These are phyloP conservation scores for Tinea trinotella DNA, from an alignment of 2,888 invertebrate genomes.

Conservation along the genomic window DNA sequence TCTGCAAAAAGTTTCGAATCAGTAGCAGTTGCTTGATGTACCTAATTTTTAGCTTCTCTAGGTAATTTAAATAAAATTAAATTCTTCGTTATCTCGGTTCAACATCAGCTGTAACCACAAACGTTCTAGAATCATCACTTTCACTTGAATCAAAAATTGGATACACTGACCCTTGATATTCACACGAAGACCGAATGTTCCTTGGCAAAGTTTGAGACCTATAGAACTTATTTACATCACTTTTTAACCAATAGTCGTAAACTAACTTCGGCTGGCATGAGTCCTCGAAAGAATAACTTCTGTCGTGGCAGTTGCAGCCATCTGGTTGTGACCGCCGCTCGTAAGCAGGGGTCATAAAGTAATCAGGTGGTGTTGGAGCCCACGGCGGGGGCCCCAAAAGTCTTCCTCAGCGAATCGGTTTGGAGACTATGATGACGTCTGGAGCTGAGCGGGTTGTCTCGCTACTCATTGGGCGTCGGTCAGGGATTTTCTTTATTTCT, in stretches of 20 bases:
- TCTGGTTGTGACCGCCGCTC: background rate
- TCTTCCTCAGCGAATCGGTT: conserved; percentile 69
- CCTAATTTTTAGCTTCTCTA: too few relatives aligned
- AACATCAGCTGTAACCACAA: background rate
- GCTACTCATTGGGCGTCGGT: conserved; percentile 80
- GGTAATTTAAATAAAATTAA: too few relatives aligned
- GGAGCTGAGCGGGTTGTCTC: conserved; percentile 92
- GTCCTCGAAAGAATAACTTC: conserved; percentile 49
- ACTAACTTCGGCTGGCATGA: conserved; percentile 52
- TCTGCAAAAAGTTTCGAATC: too few relatives aligned
- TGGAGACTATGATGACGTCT: conserved; percentile 84
- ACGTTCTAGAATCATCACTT: background rate
- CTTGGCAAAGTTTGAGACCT: conserved; percentile 54
- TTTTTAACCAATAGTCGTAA: conserved; percentile 59
- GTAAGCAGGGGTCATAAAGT: conserved; percentile 30
- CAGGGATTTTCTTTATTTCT: conserved; percentile 52
- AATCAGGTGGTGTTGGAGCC: conserved; percentile 57
- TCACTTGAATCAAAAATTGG: background rate
- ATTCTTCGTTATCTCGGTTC: conserved; percentile 3
- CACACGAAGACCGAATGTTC: conserved; percentile 46
- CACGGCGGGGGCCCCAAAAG: conserved; percentile 63
- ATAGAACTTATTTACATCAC: conserved; percentile 40
- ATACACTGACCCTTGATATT: conserved; percentile 31
- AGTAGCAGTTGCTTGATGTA: too few relatives aligned
- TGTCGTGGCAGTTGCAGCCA: conserved; percentile 29